phyloP scores from a whole-genome alignment of 64 coral and sea anemone species.

The Platygyra sinensis region DNA sequence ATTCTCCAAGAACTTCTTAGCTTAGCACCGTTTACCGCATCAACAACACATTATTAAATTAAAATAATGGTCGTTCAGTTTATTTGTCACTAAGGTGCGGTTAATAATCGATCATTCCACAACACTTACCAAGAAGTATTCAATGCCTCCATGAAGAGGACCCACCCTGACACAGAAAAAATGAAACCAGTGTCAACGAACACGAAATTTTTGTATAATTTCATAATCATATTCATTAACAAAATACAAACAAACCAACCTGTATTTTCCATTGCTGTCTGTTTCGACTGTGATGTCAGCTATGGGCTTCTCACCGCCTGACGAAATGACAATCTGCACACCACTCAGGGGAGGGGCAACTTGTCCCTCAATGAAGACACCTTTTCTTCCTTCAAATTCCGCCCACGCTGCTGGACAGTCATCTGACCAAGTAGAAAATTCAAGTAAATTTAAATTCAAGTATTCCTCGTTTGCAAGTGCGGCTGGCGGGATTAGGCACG shows the following conservation, averaged over 20 bases:
- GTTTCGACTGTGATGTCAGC: constrained; percentile 54
- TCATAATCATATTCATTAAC: too few species aligned
- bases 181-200: not conserved
- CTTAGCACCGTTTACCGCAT: too few species aligned
- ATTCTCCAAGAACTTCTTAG: too few species aligned
- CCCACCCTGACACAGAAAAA: constrained; percentile 63
- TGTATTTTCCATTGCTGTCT: constrained; percentile 84
- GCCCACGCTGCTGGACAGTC: constrained; percentile 83
- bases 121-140: constrained; percentile 67
- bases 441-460: too few species aligned
- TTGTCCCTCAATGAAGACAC: constrained; percentile 87
- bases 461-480: not conserved
- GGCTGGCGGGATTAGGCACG: too few species aligned
- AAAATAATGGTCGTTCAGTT: too few species aligned
- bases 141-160: constrained; percentile 73
- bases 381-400: constrained; percentile 75
- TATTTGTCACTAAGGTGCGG: too few species aligned
- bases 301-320: constrained; percentile 29
- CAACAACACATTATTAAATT: too few species aligned
- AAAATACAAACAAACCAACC: constrained; percentile 20
- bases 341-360: constrained; percentile 78
- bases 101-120: not conserved
- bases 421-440: constrained; percentile 49
- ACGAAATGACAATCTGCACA: constrained; percentile 80
- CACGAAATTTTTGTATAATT: not conserved